These are phyloP conservation scores for Drosophila tanythrix DNA, from an alignment of 2,888 invertebrate species.

Conservation along the genomic window DNA sequence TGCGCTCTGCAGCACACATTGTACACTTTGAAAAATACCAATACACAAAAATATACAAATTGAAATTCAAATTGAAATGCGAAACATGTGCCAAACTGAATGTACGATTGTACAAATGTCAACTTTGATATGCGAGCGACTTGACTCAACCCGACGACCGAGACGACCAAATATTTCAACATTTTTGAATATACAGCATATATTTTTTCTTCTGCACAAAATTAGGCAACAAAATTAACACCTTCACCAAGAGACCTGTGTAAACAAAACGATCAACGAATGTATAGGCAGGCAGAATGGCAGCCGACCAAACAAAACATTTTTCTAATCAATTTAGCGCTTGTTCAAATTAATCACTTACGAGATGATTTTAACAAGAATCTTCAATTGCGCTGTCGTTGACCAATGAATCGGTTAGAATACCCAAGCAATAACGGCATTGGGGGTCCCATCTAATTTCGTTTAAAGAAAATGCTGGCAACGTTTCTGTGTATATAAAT, in stretches of 20 bases:
- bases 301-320: conserved; percentile 63
- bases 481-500: conserved; percentile 57
- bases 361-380: conserved; percentile 60
- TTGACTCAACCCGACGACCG: conserved; percentile 70
- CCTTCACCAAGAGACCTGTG: conserved; percentile 5
- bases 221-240: conserved; percentile 53
- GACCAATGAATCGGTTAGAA: conserved; percentile 46
- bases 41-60: conserved; percentile 42
- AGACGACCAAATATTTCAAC: conserved; percentile 64
- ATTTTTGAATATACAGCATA: neutral
- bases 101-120: conserved; percentile 79
- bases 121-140: conserved; percentile 71
- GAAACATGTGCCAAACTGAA: conserved; percentile 72
- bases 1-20: conserved; percentile 22
- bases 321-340: conserved; percentile 65
- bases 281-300: conserved; percentile 31
- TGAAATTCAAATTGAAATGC: conserved; percentile 68
- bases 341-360: conserved; percentile 72
- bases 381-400: conserved; percentile 52
- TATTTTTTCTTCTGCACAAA: conserved; percentile 44
- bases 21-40: conserved; percentile 48
- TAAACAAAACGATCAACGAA: conserved; percentile 41
- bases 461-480: conserved; percentile 67
- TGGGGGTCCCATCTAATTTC: conserved; percentile 69
- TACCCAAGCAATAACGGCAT: conserved; percentile 42